A percentile compares a stretch with the other conserved stretches of the same genome.
These are phyloP conservation scores for Bombus pascuorum DNA, from an alignment of 1,140 invertebrate species.

Conservation along the genomic window DNA sequence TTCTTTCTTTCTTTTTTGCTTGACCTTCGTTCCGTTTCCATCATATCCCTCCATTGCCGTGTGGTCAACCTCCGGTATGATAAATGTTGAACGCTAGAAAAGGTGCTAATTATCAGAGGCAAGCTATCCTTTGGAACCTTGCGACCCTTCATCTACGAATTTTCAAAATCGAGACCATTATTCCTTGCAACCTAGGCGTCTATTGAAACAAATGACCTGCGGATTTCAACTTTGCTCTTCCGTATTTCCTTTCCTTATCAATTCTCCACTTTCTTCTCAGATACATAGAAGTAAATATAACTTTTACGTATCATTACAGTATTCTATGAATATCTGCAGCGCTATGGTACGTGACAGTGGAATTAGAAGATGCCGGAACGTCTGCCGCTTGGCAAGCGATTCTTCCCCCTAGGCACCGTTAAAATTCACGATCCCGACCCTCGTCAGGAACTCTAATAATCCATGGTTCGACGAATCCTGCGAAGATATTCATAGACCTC, in stretches of 20 bases:
- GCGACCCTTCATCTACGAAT: background rate
- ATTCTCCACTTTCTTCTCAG: background rate
- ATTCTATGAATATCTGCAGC: background rate
- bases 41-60: background rate
- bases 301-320: background rate
- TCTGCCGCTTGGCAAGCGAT: background rate
- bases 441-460: slow-evolving; percentile 31
- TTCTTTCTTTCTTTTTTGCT: background rate
- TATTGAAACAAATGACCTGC: background rate
- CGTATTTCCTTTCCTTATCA: background rate
- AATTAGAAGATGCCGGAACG: too few species aligned
- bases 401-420: background rate
- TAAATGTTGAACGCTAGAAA: slow-evolving; percentile 19
- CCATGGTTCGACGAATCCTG: background rate
- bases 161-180: background rate
- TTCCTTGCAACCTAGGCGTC: background rate
- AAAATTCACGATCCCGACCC: background rate
- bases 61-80: slow-evolving; percentile 2
- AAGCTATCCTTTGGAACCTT: background rate
- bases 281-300: too few species aligned
- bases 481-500: background rate
- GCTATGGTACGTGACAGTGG: background rate
- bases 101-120: slow-evolving; percentile 34
- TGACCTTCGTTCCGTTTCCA: slow-evolving; percentile 5
- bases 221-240: background rate